phyloP scores from a whole-genome alignment of 1,140 invertebrate species.

The roundworm (Caenorhabditis elegans) region DNA sequence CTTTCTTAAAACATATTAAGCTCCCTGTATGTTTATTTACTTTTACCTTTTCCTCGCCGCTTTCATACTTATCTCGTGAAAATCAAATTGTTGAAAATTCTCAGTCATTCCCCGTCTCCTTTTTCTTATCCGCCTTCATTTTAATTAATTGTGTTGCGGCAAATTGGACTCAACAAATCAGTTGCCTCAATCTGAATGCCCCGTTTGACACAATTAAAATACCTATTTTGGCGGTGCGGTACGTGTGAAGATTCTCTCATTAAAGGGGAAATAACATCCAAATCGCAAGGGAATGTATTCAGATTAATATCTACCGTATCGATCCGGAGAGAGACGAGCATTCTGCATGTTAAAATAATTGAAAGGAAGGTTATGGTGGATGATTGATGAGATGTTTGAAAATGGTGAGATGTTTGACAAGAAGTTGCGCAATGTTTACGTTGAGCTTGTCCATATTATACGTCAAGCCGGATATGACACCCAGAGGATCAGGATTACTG shows the following conservation, averaged over 20 bases:
- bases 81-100: conserved; percentile 12
- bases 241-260: conserved; percentile 21
- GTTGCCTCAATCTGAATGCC: background rate
- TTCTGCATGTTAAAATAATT: background rate
- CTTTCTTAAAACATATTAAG: too few relatives aligned
- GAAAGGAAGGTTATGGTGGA: background rate
- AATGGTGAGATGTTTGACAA: background rate
- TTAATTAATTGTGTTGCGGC: conserved; percentile 25
- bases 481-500: too few relatives aligned
- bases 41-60: too few relatives aligned
- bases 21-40: too few relatives aligned
- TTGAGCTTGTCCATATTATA: background rate
- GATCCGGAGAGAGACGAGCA: too few relatives aligned
- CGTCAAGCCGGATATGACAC: background rate
- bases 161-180: background rate
- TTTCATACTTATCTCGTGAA: background rate
- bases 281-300: too few relatives aligned
- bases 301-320: too few relatives aligned
- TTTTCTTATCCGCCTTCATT: background rate
- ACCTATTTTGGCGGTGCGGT: background rate
- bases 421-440: background rate
- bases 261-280: too few relatives aligned
- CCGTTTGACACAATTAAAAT: conserved; percentile 23
- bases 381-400: background rate
- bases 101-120: background rate